Conservation (phyloP, 2,797 vertebrate genomes). For the Tinamus major region DNA sequence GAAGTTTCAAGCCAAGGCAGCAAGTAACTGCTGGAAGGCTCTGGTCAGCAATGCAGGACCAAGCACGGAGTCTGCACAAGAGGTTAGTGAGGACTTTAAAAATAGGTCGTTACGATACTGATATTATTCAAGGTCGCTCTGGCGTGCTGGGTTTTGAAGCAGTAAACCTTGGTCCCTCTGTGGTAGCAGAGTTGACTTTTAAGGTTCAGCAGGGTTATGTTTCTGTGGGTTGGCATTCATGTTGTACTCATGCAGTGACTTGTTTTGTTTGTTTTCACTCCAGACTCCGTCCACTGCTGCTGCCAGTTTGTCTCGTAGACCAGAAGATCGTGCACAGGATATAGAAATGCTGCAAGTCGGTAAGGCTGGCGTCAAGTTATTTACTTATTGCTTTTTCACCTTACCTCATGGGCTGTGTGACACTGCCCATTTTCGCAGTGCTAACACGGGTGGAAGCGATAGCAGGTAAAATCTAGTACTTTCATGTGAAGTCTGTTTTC, state of each 20-base stretch:
- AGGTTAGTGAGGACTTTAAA: slow-evolving; percentile 69
- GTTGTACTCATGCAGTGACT: background rate
- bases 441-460: background rate
- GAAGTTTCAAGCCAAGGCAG: slow-evolving; percentile 40
- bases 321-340: slow-evolving; percentile 3
- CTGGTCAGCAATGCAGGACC: slow-evolving; percentile 35
- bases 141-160: background rate
- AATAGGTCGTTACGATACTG: background rate
- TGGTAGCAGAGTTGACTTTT: background rate
- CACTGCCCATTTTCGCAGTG: background rate
- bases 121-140: background rate
- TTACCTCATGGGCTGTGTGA: background rate
- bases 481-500: background rate
- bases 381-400: background rate
- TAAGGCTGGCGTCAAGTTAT: slow-evolving; percentile 53
- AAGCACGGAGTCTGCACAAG: slow-evolving; percentile 19
- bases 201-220: background rate
- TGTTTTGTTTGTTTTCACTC: background rate
- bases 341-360: slow-evolving; percentile 65
- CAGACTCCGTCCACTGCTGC: slow-evolving; percentile 43
- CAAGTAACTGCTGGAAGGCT: slow-evolving; percentile 1
- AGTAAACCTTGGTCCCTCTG: background rate
- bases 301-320: slow-evolving; percentile 22
- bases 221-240: background rate
- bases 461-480: no score